phyloP scores from a whole-genome alignment of 2,888 invertebrate species.

The Eupithecia exiguata region DNA sequence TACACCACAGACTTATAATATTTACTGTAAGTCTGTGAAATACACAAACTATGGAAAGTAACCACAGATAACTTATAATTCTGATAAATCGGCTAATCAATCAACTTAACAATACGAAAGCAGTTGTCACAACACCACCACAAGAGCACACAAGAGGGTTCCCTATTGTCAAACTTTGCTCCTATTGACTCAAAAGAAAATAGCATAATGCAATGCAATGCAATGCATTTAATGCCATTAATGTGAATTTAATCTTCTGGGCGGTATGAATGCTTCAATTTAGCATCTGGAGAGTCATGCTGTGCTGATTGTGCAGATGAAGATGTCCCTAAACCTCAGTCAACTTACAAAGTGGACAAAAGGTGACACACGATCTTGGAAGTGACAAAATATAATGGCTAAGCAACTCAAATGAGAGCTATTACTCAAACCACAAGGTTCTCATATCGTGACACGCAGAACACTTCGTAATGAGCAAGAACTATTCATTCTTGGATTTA shows the following conservation, averaged over 20 bases:
- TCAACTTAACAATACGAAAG: conserved; percentile 50
- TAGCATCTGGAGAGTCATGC: conserved; percentile 40
- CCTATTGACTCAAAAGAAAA: conserved; percentile 34
- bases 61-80: conserved; percentile 3
- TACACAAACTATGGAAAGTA: not conserved
- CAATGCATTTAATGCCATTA: conserved; percentile 34
- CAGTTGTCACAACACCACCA: conserved; percentile 61
- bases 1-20: too few species aligned
- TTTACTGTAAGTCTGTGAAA: too few species aligned
- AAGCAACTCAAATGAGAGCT: conserved; percentile 38
- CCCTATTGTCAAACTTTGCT: conserved; percentile 38
- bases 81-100: conserved; percentile 57
- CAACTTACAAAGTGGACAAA: not conserved
- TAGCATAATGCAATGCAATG: conserved; percentile 31
- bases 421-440: conserved; percentile 44
- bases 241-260: conserved; percentile 26
- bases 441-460: conserved; percentile 53
- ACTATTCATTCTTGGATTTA: conserved; percentile 64
- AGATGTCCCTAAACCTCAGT: conserved; percentile 28
- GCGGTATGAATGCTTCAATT: conserved; percentile 21
- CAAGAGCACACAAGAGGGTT: conserved; percentile 41
- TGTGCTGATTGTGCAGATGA: conserved; percentile 35
- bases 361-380: not conserved
- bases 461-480: conserved; percentile 55
- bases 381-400: conserved; percentile 22